Percentiles rank a stretch among this genome's conserved stretches.
phyloP scores from a whole-genome alignment of 2,797 vertebrate genomes.

The Coendou prehensilis region DNA sequence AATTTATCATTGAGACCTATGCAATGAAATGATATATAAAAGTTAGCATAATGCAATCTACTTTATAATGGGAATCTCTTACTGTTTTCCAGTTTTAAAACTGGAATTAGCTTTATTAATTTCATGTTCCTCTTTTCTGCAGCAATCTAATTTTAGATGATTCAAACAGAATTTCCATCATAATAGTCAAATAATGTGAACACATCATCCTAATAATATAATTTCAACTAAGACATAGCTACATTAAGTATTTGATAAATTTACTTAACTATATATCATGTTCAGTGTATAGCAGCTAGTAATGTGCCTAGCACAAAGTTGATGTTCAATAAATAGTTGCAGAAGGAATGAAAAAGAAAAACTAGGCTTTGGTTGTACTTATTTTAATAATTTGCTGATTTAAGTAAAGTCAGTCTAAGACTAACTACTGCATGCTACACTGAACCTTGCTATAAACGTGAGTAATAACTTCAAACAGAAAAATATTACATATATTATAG shows the following conservation, averaged over 20 bases:
- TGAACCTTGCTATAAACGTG: slow-evolving; percentile 70
- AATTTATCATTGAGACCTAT: slow-evolving; percentile 61
- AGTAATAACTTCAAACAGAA: slow-evolving; percentile 61
- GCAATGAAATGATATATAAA: slow-evolving; percentile 60
- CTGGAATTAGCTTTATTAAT: slow-evolving; percentile 42
- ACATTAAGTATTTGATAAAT: slow-evolving; percentile 58
- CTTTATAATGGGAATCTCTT: slow-evolving; percentile 55
- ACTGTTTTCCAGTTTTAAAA: slow-evolving; percentile 63
- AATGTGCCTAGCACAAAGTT: slow-evolving; percentile 28
- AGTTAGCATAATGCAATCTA: slow-evolving; percentile 33
- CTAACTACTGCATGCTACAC: slow-evolving; percentile 50
- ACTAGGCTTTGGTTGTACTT: slow-evolving; percentile 78
- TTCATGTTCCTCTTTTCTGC: slow-evolving; percentile 54
- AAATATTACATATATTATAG: slow-evolving; percentile 56
- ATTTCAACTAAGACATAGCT: slow-evolving; percentile 61
- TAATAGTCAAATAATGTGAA: slow-evolving; percentile 64
- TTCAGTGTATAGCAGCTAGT: slow-evolving; percentile 72
- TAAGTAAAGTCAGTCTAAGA: slow-evolving; percentile 65
- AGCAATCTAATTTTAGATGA: slow-evolving; percentile 48
- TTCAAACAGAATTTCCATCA: slow-evolving; percentile 62
- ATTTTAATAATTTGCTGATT: slow-evolving; percentile 77
- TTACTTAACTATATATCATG: slow-evolving; percentile 31
- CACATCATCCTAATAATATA: slow-evolving; percentile 31
- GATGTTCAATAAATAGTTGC: slow-evolving; percentile 78
- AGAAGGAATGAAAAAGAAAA: slow-evolving; percentile 72